Percentiles rank a stretch among this genome's conserved stretches.
These are phyloP conservation scores for Scaptodrosophila lebanonensis DNA, from an alignment of 1,140 invertebrate species.

Conservation along the genomic window DNA sequence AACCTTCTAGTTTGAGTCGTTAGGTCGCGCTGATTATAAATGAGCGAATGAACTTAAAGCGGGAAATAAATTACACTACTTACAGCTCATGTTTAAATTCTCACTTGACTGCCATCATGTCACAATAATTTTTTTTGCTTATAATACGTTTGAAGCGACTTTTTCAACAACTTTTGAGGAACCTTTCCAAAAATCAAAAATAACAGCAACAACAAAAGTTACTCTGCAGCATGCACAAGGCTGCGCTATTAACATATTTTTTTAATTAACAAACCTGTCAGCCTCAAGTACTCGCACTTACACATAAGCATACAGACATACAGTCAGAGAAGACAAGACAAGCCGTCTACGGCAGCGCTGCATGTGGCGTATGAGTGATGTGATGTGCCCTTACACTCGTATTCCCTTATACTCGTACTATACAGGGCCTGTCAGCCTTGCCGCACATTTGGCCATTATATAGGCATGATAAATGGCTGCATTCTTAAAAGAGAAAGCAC, in stretches of 20 bases:
- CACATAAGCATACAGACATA: slow-evolving; percentile 11
- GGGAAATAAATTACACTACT: no score
- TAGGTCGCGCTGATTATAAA: no score
- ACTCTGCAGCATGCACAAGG: no score
- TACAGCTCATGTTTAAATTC: no score
- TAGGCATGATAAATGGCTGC: slow-evolving; percentile 39
- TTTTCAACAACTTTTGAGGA: no score
- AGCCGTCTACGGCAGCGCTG: slow-evolving; percentile 9
- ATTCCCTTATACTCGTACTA: background rate
- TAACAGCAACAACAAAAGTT: no score
- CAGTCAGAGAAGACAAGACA: slow-evolving; percentile 7
- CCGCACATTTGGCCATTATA: slow-evolving; percentile 32
- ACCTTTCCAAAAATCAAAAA: no score
- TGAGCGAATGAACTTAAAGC: no score
- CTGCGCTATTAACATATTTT: slow-evolving; percentile 51
- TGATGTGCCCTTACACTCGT: slow-evolving; percentile 5
- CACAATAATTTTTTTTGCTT: no score
- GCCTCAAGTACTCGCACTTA: slow-evolving; percentile 4
- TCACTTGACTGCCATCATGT: no score
- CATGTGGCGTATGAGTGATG: slow-evolving; percentile 67
- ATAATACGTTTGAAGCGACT: no score
- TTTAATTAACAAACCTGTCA: slow-evolving; percentile 61
- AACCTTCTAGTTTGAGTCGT: no score
- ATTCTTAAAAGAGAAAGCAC: slow-evolving; percentile 38
- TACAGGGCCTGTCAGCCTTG: background rate